Conservation (phyloP, 2,797 vertebrate genomes). For the Sebastes minor region DNA sequence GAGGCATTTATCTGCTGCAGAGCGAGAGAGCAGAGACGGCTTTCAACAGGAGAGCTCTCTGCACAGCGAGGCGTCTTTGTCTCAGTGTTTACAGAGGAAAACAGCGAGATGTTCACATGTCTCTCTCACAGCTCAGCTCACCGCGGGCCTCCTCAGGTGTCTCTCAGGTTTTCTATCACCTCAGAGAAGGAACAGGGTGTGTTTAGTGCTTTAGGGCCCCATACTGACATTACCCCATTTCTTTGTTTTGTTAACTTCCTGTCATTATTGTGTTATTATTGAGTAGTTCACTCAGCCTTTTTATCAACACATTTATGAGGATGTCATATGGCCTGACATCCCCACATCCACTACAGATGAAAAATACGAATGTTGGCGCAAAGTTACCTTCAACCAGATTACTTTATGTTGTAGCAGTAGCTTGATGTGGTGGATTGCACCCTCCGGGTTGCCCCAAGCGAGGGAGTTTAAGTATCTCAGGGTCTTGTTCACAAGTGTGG, state of each 20-base stretch:
- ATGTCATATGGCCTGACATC: neutral
- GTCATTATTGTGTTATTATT: neutral
- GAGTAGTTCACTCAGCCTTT: neutral
- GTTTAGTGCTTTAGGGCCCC: neutral
- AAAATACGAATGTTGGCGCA: neutral
- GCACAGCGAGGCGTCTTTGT: neutral
- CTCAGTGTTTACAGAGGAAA: neutral
- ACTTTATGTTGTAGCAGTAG: neutral
- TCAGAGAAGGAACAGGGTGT: neutral
- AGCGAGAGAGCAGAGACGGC: neutral
- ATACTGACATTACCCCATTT: neutral
- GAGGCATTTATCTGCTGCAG: neutral
- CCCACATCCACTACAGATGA: too few relatives aligned
- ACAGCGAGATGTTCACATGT: neutral
- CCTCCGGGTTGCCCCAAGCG: neutral
- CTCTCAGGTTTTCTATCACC: neutral
- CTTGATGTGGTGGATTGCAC: neutral
- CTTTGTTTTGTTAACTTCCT: neutral
- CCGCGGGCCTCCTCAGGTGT: neutral
- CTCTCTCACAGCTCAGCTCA: neutral
- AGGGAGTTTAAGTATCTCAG: neutral
- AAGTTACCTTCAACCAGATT: neutral
- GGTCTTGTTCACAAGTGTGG: neutral
- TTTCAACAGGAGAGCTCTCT: neutral
- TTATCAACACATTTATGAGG: neutral